Conservation (phyloP, 2,888 invertebrate species). For the Eupithecia tripunctaria region DNA sequence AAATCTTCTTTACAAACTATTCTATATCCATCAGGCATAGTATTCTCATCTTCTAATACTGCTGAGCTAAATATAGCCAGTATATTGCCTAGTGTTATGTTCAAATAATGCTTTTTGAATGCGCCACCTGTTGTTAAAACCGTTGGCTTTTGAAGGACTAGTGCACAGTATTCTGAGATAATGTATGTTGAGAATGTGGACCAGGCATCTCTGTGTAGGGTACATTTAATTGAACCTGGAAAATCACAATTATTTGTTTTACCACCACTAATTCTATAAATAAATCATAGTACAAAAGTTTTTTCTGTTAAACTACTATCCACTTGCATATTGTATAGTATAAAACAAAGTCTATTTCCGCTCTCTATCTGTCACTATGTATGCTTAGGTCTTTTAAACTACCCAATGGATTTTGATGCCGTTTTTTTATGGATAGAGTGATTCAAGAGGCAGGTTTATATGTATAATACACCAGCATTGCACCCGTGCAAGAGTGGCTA, state of each 20-base stretch:
- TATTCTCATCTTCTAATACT: constrained; percentile 56
- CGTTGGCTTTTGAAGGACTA: constrained; percentile 73
- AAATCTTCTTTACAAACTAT: constrained; percentile 63
- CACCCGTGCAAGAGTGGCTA: too few relatives aligned
- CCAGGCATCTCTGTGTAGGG: constrained; percentile 81
- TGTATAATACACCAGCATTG: too few relatives aligned
- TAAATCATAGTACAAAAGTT: not conserved
- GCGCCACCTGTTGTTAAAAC: constrained; percentile 77
- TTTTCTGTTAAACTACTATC: not conserved
- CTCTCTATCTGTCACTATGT: too few relatives aligned
- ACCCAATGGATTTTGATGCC: too few relatives aligned
- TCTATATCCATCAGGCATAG: constrained; percentile 63
- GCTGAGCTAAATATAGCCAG: constrained; percentile 72
- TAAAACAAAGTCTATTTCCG: too few relatives aligned
- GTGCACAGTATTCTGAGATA: constrained; percentile 70
- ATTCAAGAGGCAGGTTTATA: too few relatives aligned
- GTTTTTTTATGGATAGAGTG: too few relatives aligned
- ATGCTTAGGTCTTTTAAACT: too few relatives aligned
- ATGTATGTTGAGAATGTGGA: constrained; percentile 72
- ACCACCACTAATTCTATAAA: not conserved
- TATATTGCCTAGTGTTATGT: constrained; percentile 76
- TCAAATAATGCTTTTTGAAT: constrained; percentile 77
- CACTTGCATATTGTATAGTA: not conserved
- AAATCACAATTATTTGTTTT: constrained; percentile 29
- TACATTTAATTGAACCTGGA: constrained; percentile 77